A percentile compares a stretch with the other conserved stretches of the same genome.
phyloP scores from a whole-genome alignment of 2,888 invertebrate genomes.

The Drosophila buzzatii region DNA sequence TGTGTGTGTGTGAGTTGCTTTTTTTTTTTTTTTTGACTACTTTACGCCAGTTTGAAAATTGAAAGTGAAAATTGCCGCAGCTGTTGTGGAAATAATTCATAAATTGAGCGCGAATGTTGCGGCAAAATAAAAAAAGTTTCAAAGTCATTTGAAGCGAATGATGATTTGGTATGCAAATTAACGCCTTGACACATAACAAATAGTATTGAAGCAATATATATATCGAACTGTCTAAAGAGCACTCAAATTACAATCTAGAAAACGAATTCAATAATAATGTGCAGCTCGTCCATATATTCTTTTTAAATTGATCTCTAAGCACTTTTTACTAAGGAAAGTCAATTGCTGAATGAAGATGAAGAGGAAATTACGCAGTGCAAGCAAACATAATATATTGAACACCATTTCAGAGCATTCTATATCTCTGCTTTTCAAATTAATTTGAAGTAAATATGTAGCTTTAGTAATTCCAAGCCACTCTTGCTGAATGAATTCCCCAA shows the following conservation, averaged over 20 bases:
- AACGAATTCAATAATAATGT: not conserved
- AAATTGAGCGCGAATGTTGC: constrained; percentile 48
- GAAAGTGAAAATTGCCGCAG: constrained; percentile 60
- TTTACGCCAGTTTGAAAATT: constrained; percentile 38
- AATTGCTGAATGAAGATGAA: not conserved
- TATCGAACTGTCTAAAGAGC: constrained; percentile 15
- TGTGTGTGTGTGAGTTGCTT: constrained; percentile 7
- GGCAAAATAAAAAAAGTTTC: constrained; percentile 26
- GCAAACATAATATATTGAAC: too few relatives aligned
- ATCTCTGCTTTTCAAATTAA: too few relatives aligned
- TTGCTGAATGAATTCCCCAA: too few relatives aligned
- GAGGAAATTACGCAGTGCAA: too few relatives aligned
- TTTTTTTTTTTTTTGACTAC: constrained; percentile 30
- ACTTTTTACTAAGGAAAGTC: not conserved
- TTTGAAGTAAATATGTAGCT: too few relatives aligned
- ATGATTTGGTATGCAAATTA: constrained; percentile 55
- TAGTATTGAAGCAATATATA: constrained; percentile 13
- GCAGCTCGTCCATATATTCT: not conserved
- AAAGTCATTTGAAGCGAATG: constrained; percentile 39
- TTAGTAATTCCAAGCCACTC: too few relatives aligned
- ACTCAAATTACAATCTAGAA: not conserved
- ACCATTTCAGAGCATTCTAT: too few relatives aligned
- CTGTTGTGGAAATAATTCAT: constrained; percentile 50
- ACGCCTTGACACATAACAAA: constrained; percentile 33
- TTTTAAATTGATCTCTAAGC: not conserved